Evolutionary conservation across 2,888 invertebrate species (phyloP), one percentile per base, ranked within the genome.

Genomic region (Gasteruption jaculator): DNA sequence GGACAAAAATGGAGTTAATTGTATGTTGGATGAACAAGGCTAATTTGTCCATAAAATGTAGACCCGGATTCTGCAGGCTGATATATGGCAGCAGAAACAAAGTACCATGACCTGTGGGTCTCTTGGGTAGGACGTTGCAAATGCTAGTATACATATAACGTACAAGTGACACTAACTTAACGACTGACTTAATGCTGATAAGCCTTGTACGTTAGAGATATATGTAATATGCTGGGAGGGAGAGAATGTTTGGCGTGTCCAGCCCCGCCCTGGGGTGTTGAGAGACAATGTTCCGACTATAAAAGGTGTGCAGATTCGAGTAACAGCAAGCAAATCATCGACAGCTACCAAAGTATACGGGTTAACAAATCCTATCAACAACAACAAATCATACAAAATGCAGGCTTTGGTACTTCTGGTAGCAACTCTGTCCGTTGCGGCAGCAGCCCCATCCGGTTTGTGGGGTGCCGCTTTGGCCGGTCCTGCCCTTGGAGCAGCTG

Each of bases 211-310:
- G n/a, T n/a, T n/a, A n/a, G n/a, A n/a, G n/a, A n/a, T n/a, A n/a
- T n/a, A n/a, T n/a, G n/a, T n/a, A n/a, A n/a, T n/a, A n/a, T n/a
- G n/a, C n/a, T n/a, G n/a, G n/a, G n/a, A 20, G 48, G 43, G 52
- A 49, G 55, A 60, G 63, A 64, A 63, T 65, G 65, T 61, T 63
- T 56, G 56, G 58, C 55, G 59, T 58, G 61, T 59, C 56, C 58
- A 60, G 67, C 67, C 67, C 63, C 67, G 60, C 67, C 65, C 61
- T 60, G 50, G 53, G 55, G 58, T 6, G 38, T 54, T 45, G 53
- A 37, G 11, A 49, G 46, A 55, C 55, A 50, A 56, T 50, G 46
- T 47, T 32, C 44, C 54, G n/a, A n/a, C n/a, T 67, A 67, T 67
- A 67, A 66, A 67, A 67, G 67, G 58, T 49, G 54, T 53, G 47